Conservation (phyloP, 2,797 vertebrate species). For the Sphenodon punctatus region DNA sequence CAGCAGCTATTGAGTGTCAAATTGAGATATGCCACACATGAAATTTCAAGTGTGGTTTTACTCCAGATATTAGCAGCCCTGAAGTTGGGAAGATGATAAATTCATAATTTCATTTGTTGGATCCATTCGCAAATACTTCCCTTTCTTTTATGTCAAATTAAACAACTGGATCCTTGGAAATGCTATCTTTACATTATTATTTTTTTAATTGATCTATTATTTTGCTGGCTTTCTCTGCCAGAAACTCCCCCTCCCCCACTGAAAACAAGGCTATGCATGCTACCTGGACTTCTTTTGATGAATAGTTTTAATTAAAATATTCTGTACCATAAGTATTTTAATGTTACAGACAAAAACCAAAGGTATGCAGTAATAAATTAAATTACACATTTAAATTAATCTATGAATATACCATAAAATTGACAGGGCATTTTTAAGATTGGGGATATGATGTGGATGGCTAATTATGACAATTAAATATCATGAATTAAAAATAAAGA, state of each 20-base stretch:
- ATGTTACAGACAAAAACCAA: constrained; percentile 81
- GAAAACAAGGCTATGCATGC: constrained; percentile 78
- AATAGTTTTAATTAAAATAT: constrained; percentile 90
- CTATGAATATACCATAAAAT: constrained; percentile 82
- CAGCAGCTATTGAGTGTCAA: constrained; percentile 20
- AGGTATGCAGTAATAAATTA: constrained; percentile 83
- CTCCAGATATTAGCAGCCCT: constrained; percentile 23
- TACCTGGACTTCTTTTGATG: constrained; percentile 84
- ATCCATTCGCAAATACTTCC: constrained; percentile 43
- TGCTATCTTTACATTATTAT: constrained; percentile 71
- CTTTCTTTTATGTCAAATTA: constrained; percentile 41
- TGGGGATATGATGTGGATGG: constrained; percentile 69
- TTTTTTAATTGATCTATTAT: constrained; percentile 84
- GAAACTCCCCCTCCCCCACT: constrained; percentile 80
- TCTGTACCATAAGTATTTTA: constrained; percentile 86
- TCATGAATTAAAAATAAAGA: constrained; percentile 71
- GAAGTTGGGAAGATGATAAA: constrained; percentile 27
- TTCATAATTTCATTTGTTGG: constrained; percentile 47
- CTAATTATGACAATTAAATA: constrained; percentile 84
- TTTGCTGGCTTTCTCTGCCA: constrained; percentile 78
- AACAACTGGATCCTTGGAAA: constrained; percentile 66
- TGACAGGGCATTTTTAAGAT: constrained; percentile 79
- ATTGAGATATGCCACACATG: constrained; percentile 31
- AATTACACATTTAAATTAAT: constrained; percentile 82
- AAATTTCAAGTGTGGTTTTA: constrained; percentile 24